Evolutionary conservation across 2,888 invertebrate genomes (phyloP).

Genomic region (Syritta pipiens): DNA sequence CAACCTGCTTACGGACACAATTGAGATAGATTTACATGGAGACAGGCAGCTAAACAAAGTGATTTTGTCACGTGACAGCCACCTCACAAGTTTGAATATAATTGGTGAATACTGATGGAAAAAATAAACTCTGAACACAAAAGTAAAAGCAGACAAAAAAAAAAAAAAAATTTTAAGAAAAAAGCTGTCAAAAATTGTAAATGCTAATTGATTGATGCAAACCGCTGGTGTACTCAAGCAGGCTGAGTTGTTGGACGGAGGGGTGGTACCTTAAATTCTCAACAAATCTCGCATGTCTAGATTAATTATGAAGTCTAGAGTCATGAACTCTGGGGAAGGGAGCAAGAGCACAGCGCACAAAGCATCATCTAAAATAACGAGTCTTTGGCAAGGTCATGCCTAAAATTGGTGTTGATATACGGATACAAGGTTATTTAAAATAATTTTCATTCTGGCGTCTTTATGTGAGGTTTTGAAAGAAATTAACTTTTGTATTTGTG

Average conservation of each 20-base stretch:
- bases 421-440: not conserved
- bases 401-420: not conserved
- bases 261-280: not conserved
- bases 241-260: too few relatives aligned
- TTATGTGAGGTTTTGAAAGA: too few relatives aligned
- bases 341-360: too few relatives aligned
- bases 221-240: too few relatives aligned
- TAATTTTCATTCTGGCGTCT: not conserved
- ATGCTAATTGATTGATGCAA: slow-evolving; percentile 29
- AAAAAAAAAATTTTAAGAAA: not conserved
- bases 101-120: slow-evolving; percentile 2
- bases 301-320: slow-evolving; percentile 9
- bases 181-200: slow-evolving; percentile 12
- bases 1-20: not conserved
- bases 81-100: not conserved
- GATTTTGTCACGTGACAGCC: slow-evolving; percentile 9
- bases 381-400: slow-evolving; percentile 17
- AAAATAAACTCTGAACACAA: not conserved
- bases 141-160: not conserved
- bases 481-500: too few relatives aligned
- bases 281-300: slow-evolving; percentile 22
- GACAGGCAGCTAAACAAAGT: not conserved
- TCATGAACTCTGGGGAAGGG: not conserved
- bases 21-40: not conserved
- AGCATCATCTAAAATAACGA: not conserved